A percentile compares a stretch with the other conserved stretches of the same genome.
Evolutionary conservation across 2,797 vertebrate species (phyloP).

Genomic region (Sebastes taczanowskii): DNA sequence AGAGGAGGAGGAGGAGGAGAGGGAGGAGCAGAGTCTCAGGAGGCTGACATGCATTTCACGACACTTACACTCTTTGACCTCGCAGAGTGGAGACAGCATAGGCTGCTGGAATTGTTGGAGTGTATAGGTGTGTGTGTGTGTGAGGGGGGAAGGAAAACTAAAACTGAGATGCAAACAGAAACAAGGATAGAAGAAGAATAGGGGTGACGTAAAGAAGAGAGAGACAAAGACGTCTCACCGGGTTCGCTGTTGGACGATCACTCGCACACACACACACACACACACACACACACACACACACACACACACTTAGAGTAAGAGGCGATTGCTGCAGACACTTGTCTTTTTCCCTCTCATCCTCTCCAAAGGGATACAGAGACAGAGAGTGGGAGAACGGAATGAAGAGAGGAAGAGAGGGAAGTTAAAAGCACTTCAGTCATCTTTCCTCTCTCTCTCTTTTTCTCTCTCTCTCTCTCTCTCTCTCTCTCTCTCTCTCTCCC

Average conservation of each 20-base stretch:
- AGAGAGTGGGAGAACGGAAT: not conserved
- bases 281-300: not conserved
- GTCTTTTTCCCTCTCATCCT: constrained; percentile 63
- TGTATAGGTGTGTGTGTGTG: not conserved
- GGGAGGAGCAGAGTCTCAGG: constrained; percentile 32
- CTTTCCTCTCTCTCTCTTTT: not conserved
- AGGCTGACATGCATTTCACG: constrained; percentile 52
- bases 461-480: not conserved
- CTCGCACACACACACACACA: constrained; percentile 23
- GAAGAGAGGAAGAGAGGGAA: constrained; percentile 33
- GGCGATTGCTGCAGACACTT: constrained; percentile 60
- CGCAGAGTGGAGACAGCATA: constrained; percentile 37
- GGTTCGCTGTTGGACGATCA: constrained; percentile 34
- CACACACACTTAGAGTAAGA: constrained; percentile 31
- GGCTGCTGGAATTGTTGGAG: constrained; percentile 12
- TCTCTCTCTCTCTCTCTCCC: constrained; percentile 5
- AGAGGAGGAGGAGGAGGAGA: not conserved
- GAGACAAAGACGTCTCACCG: constrained; percentile 24
- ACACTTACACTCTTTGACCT: constrained; percentile 65
- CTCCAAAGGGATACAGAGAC: constrained; percentile 42
- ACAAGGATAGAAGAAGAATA: not conserved
- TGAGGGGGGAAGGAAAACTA: not conserved
- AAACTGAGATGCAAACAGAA: not conserved
- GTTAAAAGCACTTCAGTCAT: constrained; percentile 53
- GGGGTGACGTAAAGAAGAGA: not conserved